Evolutionary conservation across 2,888 invertebrate species (phyloP), one percentile per base, ranked within the genome.

Genomic region (Phrixothrix hirtus): DNA sequence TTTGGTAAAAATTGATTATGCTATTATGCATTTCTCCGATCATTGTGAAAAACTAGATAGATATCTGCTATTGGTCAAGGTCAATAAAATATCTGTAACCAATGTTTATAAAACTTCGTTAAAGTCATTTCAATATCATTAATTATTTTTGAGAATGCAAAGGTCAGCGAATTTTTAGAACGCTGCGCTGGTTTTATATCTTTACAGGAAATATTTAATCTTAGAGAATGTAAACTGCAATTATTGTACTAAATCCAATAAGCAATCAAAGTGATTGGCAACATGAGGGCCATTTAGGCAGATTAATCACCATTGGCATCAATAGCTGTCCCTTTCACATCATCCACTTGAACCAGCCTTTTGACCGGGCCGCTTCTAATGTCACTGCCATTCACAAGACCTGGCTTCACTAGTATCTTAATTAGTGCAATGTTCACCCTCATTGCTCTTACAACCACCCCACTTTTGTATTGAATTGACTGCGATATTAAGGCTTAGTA

Each of bases 261-360:
- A 60, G 66, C 66, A 68, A 67, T 69, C 63, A 60, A 63, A 61
- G 63, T 67, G 68, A 69, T 68, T 69, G 66, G 65, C 65, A 67
- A 52, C 59, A 55, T 60, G 61, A 64, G 67, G 63, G 63, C 60
- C 62, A 64, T 68, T 69, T 69, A 66, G 58, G 55, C 60, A 63
- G 64, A 68, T 71, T 71, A 69, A 70, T 70, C 70, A 69, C 66
- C 65, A 64, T 64, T 61, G 63, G 58, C 62, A 60, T 59, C 61
- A 56, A 62, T 67, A 67, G 66, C 64, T 63, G 65, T 66, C 66
- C 69, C 66, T 68, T 69, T 69, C 64, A 65, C 63, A 64, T 59
- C 57, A 58, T 62, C 67, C 71, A 71, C 72, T 72, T 68, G 67
- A 69, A 55, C 59, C 65, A 63, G 65, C 67, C 69, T 69, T 69